Conservation (phyloP, 2,888 invertebrate genomes). For the Muscina levida region DNA sequence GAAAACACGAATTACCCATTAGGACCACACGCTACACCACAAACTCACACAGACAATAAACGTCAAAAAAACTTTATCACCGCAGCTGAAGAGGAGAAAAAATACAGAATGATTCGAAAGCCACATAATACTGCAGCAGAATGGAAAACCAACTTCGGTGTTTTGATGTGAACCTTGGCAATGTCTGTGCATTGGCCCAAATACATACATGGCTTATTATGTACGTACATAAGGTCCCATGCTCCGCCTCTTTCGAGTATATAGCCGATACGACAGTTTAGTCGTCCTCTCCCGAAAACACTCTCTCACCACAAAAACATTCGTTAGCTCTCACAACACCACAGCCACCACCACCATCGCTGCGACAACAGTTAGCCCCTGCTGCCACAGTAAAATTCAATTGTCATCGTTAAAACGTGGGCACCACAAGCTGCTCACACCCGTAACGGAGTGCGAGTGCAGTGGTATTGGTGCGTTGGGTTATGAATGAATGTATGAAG, state of each 20-base stretch:
- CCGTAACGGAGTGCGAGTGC: not conserved
- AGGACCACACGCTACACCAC: conserved; percentile 41
- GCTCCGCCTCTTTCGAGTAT: conserved; percentile 73
- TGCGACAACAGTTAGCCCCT: conserved; percentile 14
- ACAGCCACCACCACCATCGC: conserved; percentile 30
- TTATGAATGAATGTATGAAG: not conserved
- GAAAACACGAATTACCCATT: conserved; percentile 62
- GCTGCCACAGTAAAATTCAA: not conserved
- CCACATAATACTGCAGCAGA: conserved; percentile 53
- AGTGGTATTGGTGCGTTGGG: conserved; percentile 6
- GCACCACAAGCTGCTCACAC: conserved; percentile 44
- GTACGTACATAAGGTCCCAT: conserved; percentile 69
- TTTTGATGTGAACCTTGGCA: not conserved
- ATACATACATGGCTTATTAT: not conserved
- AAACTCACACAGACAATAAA: conserved; percentile 35
- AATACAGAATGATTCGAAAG: conserved; percentile 32
- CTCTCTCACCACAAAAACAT: conserved; percentile 47
- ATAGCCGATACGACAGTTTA: not conserved
- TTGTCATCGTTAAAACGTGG: conserved; percentile 39
- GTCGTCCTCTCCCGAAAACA: conserved; percentile 53
- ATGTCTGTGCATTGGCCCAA: conserved; percentile 20
- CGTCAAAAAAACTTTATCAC: conserved; percentile 16
- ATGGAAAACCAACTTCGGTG: conserved; percentile 51
- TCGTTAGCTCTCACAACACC: conserved; percentile 16
- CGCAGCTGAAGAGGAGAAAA: conserved; percentile 46